phyloP scores from a whole-genome alignment of 92 coral and sea anemone genomes.

The Anthopleura xanthogrammica region DNA sequence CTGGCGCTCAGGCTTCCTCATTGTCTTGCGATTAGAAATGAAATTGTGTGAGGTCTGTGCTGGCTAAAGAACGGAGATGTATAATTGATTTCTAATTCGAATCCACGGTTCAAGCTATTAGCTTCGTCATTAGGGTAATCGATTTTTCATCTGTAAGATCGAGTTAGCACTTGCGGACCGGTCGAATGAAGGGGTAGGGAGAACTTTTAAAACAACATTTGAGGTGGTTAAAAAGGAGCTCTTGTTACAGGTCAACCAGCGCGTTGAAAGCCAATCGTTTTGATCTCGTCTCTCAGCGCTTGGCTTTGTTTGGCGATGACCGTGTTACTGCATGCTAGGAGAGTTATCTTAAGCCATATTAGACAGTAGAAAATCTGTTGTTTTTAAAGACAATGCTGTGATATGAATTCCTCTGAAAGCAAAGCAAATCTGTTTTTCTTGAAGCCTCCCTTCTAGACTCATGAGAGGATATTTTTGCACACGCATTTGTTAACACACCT shows the following conservation, averaged over 20 bases:
- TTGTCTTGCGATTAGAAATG: not conserved
- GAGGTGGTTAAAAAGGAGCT: slow-evolving; percentile 4
- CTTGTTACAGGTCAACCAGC: slow-evolving; percentile 19
- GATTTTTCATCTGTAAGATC: slow-evolving; percentile 37
- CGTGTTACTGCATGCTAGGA: not conserved
- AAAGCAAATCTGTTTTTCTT: not conserved
- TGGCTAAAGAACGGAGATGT: slow-evolving; percentile 8
- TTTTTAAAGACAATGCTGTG: not conserved
- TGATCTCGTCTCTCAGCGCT: slow-evolving; percentile 10
- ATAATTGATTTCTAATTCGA: slow-evolving; percentile 69
- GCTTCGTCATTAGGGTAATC: slow-evolving; percentile 44
- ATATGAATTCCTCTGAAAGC: not conserved
- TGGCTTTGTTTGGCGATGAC: not conserved
- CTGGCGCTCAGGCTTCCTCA: not conserved
- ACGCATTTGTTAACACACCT: not conserved
- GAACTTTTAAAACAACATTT: slow-evolving; percentile 37
- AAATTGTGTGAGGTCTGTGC: slow-evolving; percentile 35
- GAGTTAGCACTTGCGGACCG: slow-evolving; percentile 17
- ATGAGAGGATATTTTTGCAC: not conserved
- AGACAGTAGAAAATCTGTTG: not conserved
- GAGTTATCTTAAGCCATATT: not conserved
- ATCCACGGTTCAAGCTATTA: slow-evolving; percentile 57
- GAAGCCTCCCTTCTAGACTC: not conserved
- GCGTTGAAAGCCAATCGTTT: slow-evolving; percentile 23
- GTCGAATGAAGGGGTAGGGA: not conserved